phyloP scores from a whole-genome alignment of 2,888 invertebrate species.

The Dascillus cervinus region DNA sequence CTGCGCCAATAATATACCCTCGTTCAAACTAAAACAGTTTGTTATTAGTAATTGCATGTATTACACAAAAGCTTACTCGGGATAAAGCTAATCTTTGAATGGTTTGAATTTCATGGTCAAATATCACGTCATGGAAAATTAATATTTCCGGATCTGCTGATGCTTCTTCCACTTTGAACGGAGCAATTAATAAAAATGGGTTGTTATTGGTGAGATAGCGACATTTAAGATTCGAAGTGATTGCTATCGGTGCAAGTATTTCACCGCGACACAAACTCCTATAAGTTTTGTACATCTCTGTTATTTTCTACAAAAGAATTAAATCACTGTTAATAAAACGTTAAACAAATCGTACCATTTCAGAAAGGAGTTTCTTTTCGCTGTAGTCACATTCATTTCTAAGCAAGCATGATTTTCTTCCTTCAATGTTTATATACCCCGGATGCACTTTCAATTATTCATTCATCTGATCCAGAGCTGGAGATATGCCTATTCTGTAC shows the following conservation, averaged over 20 bases:
- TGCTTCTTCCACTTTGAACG: constrained; percentile 73
- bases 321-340: too few species aligned
- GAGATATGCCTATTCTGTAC: too few species aligned
- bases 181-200: constrained; percentile 68
- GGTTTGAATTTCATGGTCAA: constrained; percentile 76
- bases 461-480: too few species aligned
- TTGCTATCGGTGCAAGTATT: constrained; percentile 45
- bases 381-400: too few species aligned
- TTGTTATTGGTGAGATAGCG: constrained; percentile 62
- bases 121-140: constrained; percentile 83
- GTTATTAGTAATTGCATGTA: constrained; percentile 5
- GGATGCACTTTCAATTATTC: too few species aligned
- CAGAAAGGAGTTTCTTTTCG: too few species aligned
- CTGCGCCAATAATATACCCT: constrained; percentile 88
- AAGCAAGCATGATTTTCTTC: too few species aligned
- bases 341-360: too few species aligned
- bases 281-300: too few species aligned
- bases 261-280: constrained; percentile 81
- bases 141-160: constrained; percentile 71
- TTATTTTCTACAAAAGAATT: too few species aligned
- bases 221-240: constrained; percentile 55
- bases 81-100: constrained; percentile 83
- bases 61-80: constrained; percentile 55
- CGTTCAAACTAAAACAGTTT: constrained; percentile 63
- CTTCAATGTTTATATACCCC: too few species aligned